Evolutionary conservation across 53 echinoderm and acorn worm species (phyloP).

Genomic region (Echinometra lucunter): DNA sequence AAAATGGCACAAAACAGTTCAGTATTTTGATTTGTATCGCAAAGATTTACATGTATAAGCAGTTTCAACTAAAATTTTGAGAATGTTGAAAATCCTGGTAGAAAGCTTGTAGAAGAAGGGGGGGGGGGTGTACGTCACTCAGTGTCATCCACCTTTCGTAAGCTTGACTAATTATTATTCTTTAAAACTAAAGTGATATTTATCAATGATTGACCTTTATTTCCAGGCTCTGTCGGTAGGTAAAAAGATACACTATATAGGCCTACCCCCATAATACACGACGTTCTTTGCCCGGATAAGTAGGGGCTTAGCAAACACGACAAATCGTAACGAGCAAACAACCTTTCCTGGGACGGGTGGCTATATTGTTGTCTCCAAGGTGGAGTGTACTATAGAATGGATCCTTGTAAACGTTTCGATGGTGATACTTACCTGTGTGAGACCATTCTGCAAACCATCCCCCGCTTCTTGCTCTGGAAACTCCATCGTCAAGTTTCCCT

Average conservation of each 20-base stretch:
- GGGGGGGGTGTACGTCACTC: too few species aligned
- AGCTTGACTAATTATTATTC: background rate
- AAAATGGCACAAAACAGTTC: too few species aligned
- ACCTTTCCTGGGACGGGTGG: constrained; percentile 29
- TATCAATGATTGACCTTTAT: background rate
- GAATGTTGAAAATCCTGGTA: too few species aligned
- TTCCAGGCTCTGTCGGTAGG: background rate
- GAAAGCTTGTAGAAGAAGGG: too few species aligned
- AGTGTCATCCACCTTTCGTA: background rate
- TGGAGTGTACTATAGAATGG: background rate
- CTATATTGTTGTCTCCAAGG: constrained; percentile 26
- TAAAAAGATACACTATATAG: background rate
- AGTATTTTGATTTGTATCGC: too few species aligned
- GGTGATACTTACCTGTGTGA: constrained; percentile 35
- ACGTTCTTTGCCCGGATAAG: constrained; percentile 44
- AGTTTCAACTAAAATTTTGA: too few species aligned
- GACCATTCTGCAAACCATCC: background rate
- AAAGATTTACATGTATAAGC: too few species aligned
- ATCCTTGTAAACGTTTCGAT: constrained; percentile 19
- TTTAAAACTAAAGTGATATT: background rate
- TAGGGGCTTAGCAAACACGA: constrained; percentile 52
- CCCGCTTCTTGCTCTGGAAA: background rate
- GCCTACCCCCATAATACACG: background rate
- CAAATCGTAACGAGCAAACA: constrained; percentile 45
- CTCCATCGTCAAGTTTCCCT: background rate